These are phyloP conservation scores for Phainopepla nitens DNA, from an alignment of 2,113 vertebrate genomes.

Conservation along the genomic window DNA sequence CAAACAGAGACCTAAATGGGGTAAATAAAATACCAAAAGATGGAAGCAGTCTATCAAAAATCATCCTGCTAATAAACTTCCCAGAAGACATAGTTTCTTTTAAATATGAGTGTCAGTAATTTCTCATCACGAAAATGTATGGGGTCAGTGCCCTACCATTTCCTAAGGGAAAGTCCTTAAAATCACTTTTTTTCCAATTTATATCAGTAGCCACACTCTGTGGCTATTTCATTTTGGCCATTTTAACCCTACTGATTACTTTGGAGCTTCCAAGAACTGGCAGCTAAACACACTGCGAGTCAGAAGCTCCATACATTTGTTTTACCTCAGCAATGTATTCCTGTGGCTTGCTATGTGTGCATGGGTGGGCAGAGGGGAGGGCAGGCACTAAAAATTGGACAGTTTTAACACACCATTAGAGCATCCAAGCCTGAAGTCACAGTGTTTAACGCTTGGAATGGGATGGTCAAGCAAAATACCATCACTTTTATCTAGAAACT, in stretches of 20 bases:
- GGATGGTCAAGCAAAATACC: slow-evolving; percentile 71
- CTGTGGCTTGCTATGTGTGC: not conserved
- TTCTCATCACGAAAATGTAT: not conserved
- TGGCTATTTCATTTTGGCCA: not conserved
- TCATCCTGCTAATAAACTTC: not conserved
- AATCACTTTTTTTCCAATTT: not conserved
- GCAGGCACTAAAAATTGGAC: slow-evolving; percentile 49
- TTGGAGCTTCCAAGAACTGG: not conserved
- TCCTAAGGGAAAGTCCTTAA: not conserved
- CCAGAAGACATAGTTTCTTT: not conserved
- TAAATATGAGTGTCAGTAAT: not conserved
- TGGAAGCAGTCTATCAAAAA: not conserved
- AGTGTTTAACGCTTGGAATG: slow-evolving; percentile 70
- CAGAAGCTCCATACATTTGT: not conserved
- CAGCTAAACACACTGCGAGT: not conserved
- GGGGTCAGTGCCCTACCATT: not conserved
- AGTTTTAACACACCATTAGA: slow-evolving; percentile 67
- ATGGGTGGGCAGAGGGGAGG: slow-evolving; percentile 17
- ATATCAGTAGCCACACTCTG: not conserved
- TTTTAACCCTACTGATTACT: not conserved
- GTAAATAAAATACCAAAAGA: not conserved
- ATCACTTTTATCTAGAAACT: slow-evolving; percentile 73
- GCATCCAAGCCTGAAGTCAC: slow-evolving; percentile 71
- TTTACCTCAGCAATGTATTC: slow-evolving; percentile 33
- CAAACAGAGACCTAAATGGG: not conserved